Evolutionary conservation across 2,797 vertebrate genomes (phyloP), one percentile per base, ranked within the genome.

Genomic region (Australoheros facetus): DNA sequence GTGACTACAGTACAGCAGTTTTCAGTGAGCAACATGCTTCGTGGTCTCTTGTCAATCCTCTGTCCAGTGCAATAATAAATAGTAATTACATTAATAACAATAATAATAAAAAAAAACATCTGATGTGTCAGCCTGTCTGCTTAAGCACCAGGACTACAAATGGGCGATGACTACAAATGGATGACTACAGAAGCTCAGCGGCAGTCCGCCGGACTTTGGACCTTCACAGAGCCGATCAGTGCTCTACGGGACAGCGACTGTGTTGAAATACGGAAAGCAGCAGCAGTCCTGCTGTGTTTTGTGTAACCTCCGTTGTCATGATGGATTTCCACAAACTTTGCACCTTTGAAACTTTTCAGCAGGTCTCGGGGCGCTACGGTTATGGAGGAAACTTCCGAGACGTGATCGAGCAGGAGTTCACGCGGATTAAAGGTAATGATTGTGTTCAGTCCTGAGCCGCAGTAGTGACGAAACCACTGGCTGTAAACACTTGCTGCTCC

Each of bases 241-340:
- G 48, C 28, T 42, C 16, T 0, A 7, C 62, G 1, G 7, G 42
- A 48, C 48, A 66, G 45, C 5, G 62, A 48, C 42, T 30, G 42
- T 51, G 26, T 48, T n/a, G 64, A 69, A 30, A 51, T 69, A 51
- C 17, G 10, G 28, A 16, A 66, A 51, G 45, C 17, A 51, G 39
- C 26, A 69, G 64, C 64, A n/a, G 64, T 30, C 42, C 17, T 16
- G 42, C 23, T 7, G 42, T 51, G 62, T 69, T 48, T 48, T 13
- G 23, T 51, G 26, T 69, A n/a, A 12, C 42, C 64, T 69, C 30
- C 30, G 26, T 69, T n/a, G 3, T n/a, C 64, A 30, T 19, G 3
- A 96, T 95, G 95, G 93, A 94, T 56, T 94, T 95, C 71, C 75
- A 81, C 11, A 55, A 91, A 26, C 83, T 96, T 14, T 93, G 92